These are phyloP conservation scores for Agapetus fuscipes DNA, from an alignment of 2,888 invertebrate species.

Conservation along the genomic window DNA sequence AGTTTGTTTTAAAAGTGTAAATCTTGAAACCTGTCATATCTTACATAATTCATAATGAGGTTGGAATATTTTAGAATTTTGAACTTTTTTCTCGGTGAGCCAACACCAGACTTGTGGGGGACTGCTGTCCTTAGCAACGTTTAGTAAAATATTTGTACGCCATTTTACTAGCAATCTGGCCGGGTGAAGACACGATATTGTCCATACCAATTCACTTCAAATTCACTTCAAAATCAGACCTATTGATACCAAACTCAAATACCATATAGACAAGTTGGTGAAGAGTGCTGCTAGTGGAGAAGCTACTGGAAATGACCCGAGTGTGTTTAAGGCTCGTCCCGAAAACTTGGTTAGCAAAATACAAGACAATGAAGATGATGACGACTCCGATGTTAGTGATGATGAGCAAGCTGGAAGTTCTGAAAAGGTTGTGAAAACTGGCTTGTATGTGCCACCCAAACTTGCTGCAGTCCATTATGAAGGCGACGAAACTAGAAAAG, in stretches of 20 bases:
- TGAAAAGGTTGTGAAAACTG: conserved; percentile 38
- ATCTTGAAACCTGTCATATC: too few species aligned
- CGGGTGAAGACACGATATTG: too few species aligned
- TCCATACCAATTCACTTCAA: too few species aligned
- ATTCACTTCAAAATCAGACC: conserved; percentile 94
- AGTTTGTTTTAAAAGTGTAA: too few species aligned
- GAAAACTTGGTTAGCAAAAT: conserved; percentile 62
- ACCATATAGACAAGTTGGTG: conserved; percentile 93
- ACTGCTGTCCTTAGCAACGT: too few species aligned
- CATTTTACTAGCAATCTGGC: too few species aligned
- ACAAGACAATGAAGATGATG: conserved; percentile 36
- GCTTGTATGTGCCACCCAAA: conserved; percentile 87
- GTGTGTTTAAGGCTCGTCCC: conserved; percentile 79
- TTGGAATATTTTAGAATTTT: too few species aligned
- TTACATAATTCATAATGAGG: too few species aligned
- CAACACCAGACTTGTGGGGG: too few species aligned
- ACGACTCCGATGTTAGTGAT: conserved; percentile 43
- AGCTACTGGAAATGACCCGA: conserved; percentile 83
- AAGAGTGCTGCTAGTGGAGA: conserved; percentile 76
- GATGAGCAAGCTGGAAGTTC: conserved; percentile 37
- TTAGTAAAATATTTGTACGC: too few species aligned
- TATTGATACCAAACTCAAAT: conserved; percentile 91
- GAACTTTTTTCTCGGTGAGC: too few species aligned
- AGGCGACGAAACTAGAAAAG: conserved; percentile 65
- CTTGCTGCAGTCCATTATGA: conserved; percentile 87